Base-by-base conservation (phyloP, 1,140 invertebrate species). In the Himalopsyche phryganea region DNA sequence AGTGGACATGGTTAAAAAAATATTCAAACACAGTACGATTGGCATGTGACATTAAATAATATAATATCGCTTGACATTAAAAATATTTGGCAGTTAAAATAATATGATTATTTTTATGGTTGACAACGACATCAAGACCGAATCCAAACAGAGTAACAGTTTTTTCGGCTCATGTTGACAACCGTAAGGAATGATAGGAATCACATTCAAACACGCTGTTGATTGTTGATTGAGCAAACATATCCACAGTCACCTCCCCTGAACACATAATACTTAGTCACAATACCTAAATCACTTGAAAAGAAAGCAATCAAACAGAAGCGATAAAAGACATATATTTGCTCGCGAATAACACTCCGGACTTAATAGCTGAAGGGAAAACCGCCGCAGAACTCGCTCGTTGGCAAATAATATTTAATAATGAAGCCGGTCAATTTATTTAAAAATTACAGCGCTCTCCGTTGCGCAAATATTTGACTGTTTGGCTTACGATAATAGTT, bases 401-500 rank as follows among this genome's bases (percentile, higher is more conserved):
- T 41, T 40, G 10, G 52, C 61, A 63, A 63, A 63, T 56, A 59
- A 52, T 57, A 52, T 56, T 59, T 63, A 59, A 28, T 28, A 28
- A 63, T 53, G 60, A 51, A 40, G 51, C 42, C 42, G 61, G 61
- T 63, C 61, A 63, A 63, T 63, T 55, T 63, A 59, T 63, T 63
- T 63, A 63, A 63, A 63, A 63, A 63, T 63, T 63, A 63, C 57
- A 17, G 23, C 51, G 52, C 61, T 59, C 54, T 62, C 61, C 20
- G 51, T 47, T 14, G 40, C 23, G 57, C 57, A 63, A 63, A 63
- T 63, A 63, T 63, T 63, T 59, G 61, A 49, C 9, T 63, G 52
- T 63, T 63, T 63, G 61, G 52, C 50, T 51, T 59, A 52, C 18
- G 28, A 59, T 63, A 63, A 59, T 63, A 60, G 55, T 61, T 61